Conservation (phyloP, 1,140 invertebrate species). For the Brachionus plicatilis region DNA sequence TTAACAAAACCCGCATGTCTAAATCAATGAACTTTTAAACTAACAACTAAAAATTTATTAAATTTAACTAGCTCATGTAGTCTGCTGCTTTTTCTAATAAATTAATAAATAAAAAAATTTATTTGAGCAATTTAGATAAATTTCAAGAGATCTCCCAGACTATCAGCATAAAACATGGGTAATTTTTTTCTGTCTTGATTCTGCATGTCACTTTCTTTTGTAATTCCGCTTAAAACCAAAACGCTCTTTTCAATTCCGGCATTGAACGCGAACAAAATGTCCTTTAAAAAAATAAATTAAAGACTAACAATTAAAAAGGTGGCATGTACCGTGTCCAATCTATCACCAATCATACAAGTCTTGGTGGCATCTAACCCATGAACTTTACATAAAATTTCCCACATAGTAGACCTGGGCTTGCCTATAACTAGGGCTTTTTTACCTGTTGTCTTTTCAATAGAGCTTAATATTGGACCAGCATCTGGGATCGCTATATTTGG, state of each 20-base stretch:
- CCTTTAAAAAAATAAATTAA: background rate
- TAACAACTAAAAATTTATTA: too few species aligned
- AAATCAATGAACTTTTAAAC: too few species aligned
- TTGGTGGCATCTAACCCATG: constrained; percentile 68
- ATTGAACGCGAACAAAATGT: constrained; percentile 39
- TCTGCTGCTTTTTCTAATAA: too few species aligned
- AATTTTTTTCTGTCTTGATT: background rate
- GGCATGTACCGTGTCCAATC: constrained; percentile 46
- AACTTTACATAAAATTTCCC: constrained; percentile 55
- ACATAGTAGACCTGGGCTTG: constrained; percentile 68
- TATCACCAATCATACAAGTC: constrained; percentile 89
- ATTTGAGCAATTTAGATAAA: background rate
- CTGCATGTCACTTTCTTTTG: background rate
- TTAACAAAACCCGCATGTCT: too few species aligned
- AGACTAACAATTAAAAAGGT: background rate
- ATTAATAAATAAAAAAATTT: background rate
- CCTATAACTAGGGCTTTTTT: constrained; percentile 76
- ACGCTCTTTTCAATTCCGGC: constrained; percentile 19
- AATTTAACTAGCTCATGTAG: too few species aligned
- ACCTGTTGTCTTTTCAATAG: constrained; percentile 73
- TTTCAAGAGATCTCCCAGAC: background rate
- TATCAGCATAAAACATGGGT: background rate
- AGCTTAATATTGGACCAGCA: constrained; percentile 75
- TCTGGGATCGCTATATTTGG: constrained; percentile 60
- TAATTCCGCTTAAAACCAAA: constrained; percentile 16